Evolutionary conservation across 2,113 vertebrate genomes (phyloP).

Genomic region (Pomatorhinus ruficollis): DNA sequence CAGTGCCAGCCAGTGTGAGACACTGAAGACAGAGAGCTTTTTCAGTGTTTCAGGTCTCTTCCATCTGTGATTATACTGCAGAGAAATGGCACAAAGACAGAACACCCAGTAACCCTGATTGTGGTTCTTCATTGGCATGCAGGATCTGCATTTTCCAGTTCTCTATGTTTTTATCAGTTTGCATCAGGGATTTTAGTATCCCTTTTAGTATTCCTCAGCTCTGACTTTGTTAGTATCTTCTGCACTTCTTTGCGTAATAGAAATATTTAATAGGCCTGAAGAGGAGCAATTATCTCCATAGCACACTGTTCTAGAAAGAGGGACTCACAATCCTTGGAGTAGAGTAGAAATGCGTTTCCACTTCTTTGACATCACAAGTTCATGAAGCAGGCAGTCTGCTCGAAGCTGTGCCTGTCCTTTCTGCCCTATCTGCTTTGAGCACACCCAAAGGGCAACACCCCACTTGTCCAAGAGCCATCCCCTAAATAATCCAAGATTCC

Average conservation of each 20-base stretch:
- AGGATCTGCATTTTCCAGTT: neutral
- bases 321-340: too few relatives aligned
- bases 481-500: neutral
- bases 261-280: too few relatives aligned
- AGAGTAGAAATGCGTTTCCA: too few relatives aligned
- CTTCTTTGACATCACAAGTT: too few relatives aligned
- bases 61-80: neutral
- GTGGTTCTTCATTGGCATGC: neutral
- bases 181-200: neutral
- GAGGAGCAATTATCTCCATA: too few relatives aligned
- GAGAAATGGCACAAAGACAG: neutral
- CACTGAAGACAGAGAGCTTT: neutral
- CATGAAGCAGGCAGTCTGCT: too few relatives aligned
- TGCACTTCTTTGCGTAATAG: neutral
- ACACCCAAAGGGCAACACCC: neutral
- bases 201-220: neutral
- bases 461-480: neutral
- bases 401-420: too few relatives aligned
- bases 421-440: too few relatives aligned
- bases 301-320: too few relatives aligned
- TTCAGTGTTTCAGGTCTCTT: neutral
- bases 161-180: neutral
- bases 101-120: neutral
- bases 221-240: neutral
- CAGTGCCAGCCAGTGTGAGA: neutral